A percentile compares a stretch with the other conserved stretches of the same genome.
Evolutionary conservation across 2,888 invertebrate genomes (phyloP).

Genomic region (Drosophila demipolita): DNA sequence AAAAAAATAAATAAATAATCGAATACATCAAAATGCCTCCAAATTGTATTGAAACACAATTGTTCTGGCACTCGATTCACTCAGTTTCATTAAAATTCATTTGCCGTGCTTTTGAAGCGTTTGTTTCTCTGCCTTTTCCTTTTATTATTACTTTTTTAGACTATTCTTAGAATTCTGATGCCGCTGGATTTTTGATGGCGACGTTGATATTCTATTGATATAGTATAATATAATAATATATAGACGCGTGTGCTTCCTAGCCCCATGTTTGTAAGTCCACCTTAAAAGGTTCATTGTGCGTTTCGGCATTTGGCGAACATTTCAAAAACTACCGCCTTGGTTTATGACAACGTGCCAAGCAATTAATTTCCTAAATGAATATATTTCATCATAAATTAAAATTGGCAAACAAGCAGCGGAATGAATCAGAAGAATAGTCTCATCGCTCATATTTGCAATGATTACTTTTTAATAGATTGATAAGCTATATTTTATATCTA

Average conservation of each 20-base stretch:
- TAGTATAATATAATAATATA: constrained; percentile 7
- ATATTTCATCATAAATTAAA: neutral
- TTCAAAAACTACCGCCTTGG: constrained; percentile 33
- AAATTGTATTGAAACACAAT: constrained; percentile 32
- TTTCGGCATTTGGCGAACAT: constrained; percentile 28
- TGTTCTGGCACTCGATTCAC: constrained; percentile 17
- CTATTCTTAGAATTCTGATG: constrained; percentile 38
- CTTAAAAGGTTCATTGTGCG: constrained; percentile 27
- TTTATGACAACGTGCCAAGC: constrained; percentile 17
- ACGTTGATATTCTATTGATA: constrained; percentile 34
- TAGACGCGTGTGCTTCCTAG: constrained; percentile 68
- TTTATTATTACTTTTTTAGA: constrained; percentile 21
- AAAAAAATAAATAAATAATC: neutral
- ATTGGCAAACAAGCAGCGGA: neutral
- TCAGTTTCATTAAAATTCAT: constrained; percentile 63
- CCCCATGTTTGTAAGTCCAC: constrained; percentile 53
- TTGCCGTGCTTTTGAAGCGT: constrained; percentile 55
- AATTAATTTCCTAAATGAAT: constrained; percentile 12
- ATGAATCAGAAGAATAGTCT: neutral
- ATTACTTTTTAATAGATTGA: neutral
- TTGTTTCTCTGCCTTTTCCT: constrained; percentile 2
- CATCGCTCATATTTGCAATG: neutral
- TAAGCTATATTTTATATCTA: neutral
- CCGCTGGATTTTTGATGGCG: constrained; percentile 44
- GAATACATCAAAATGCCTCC: constrained; percentile 38